Percentiles rank a stretch among this genome's conserved stretches.
phyloP scores from a whole-genome alignment of 2,797 vertebrate genomes.

The Carcharodon carcharias region DNA sequence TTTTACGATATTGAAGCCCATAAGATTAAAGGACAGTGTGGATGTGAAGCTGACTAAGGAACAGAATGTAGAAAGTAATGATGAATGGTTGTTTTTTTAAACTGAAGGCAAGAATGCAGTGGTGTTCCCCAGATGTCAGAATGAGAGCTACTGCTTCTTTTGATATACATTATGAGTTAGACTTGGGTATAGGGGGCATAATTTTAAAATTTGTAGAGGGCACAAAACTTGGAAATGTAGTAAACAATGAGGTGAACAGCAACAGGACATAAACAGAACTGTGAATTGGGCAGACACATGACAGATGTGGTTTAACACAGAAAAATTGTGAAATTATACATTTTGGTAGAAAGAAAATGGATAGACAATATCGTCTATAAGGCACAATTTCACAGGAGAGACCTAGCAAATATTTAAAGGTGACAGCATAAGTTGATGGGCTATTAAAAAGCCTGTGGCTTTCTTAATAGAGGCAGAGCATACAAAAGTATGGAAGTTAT shows the following conservation, averaged over 20 bases:
- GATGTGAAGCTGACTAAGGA: not conserved
- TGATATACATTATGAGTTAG: not conserved
- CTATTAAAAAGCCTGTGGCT: not conserved
- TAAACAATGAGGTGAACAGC: not conserved
- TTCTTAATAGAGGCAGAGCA: too few species aligned
- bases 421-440: not conserved
- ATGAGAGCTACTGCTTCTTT: not conserved
- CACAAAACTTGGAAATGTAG: not conserved
- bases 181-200: not conserved
- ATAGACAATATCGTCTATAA: not conserved
- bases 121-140: not conserved
- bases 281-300: not conserved
- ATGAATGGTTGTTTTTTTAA: not conserved
- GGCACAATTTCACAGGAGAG: not conserved
- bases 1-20: not conserved
- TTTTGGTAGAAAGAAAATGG: not conserved
- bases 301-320: not conserved
- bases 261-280: not conserved
- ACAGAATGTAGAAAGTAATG: not conserved
- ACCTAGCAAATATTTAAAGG: not conserved
- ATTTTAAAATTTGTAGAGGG: not conserved
- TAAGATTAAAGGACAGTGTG: not conserved
- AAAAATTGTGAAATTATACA: not conserved
- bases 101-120: not conserved
- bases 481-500: too few species aligned